These are phyloP conservation scores for Erannis defoliaria DNA, from an alignment of 2,888 invertebrate species.

Conservation along the genomic window DNA sequence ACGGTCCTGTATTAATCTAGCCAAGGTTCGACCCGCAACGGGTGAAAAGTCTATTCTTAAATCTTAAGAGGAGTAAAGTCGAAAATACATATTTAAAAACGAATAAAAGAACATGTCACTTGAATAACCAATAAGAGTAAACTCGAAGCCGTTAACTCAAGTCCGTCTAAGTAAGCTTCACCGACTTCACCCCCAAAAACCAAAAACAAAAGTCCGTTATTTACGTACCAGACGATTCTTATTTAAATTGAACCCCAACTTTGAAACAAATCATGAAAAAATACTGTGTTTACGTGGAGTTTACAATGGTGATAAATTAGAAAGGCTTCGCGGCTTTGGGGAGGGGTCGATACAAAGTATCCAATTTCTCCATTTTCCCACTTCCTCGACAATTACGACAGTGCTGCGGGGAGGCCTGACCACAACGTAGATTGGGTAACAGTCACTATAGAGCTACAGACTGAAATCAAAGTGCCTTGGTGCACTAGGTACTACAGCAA, in stretches of 20 bases:
- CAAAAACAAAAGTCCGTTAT: slow-evolving; percentile 6
- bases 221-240: slow-evolving; percentile 5
- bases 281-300: slow-evolving; percentile 57
- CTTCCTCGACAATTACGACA: slow-evolving; percentile 82
- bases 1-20: no score
- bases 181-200: slow-evolving; percentile 14
- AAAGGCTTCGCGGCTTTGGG: slow-evolving; percentile 71
- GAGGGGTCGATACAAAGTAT: slow-evolving; percentile 74
- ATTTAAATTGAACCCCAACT: slow-evolving; percentile 23
- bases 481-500: slow-evolving; percentile 51
- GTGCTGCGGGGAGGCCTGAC: slow-evolving; percentile 71
- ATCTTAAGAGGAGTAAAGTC: background rate
- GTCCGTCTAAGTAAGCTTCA: background rate
- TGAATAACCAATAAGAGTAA: background rate
- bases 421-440: slow-evolving; percentile 55
- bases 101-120: background rate
- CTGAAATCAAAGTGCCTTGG: slow-evolving; percentile 67
- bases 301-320: slow-evolving; percentile 71
- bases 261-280: slow-evolving; percentile 37
- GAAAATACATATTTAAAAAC: no score
- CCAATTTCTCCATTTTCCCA: slow-evolving; percentile 81
- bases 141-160: slow-evolving; percentile 2
- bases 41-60: background rate
- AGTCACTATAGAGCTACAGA: slow-evolving; percentile 44
- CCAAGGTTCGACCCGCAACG: background rate